Evolutionary conservation across 2,888 invertebrate genomes (phyloP).

Genomic region (Pristionchus mayeri): DNA sequence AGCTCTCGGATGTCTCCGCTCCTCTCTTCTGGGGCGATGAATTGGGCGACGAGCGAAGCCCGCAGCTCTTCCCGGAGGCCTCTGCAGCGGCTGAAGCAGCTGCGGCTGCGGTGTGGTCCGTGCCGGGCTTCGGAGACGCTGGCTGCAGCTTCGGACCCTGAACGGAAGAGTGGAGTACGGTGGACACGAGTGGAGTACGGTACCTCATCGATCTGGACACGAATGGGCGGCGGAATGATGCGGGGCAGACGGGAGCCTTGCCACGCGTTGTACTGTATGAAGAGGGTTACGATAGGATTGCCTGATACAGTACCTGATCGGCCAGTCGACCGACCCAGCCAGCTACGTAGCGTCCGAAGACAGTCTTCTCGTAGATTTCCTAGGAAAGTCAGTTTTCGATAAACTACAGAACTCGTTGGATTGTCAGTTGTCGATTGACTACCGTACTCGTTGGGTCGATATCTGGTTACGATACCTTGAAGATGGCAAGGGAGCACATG

Average conservation of each 20-base stretch:
- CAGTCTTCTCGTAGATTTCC: conserved; percentile 27
- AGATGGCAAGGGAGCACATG: neutral
- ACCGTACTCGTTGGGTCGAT: too few species aligned
- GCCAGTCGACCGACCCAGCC: neutral
- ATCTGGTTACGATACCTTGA: conserved; percentile 5
- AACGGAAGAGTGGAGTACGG: neutral
- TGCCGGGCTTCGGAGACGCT: neutral
- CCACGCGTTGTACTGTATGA: conserved; percentile 27
- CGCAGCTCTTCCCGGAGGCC: neutral
- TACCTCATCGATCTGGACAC: conserved; percentile 32
- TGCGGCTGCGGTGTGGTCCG: neutral
- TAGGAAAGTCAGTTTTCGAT: conserved; percentile 1
- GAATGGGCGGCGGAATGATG: neutral
- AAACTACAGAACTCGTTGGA: neutral
- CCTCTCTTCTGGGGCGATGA: neutral
- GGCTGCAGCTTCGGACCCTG: conserved; percentile 22
- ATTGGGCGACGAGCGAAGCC: conserved; percentile 18
- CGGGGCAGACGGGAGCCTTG: conserved; percentile 1
- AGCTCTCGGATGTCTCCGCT: neutral
- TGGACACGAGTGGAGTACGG: neutral
- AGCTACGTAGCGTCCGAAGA: conserved; percentile 3
- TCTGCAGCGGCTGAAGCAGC: conserved; percentile 14
- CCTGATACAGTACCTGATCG: conserved; percentile 23
- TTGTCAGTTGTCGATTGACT: neutral
- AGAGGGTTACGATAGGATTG: neutral